Conservation (phyloP, 2,888 invertebrate genomes). For the Lissonota sp. region DNA sequence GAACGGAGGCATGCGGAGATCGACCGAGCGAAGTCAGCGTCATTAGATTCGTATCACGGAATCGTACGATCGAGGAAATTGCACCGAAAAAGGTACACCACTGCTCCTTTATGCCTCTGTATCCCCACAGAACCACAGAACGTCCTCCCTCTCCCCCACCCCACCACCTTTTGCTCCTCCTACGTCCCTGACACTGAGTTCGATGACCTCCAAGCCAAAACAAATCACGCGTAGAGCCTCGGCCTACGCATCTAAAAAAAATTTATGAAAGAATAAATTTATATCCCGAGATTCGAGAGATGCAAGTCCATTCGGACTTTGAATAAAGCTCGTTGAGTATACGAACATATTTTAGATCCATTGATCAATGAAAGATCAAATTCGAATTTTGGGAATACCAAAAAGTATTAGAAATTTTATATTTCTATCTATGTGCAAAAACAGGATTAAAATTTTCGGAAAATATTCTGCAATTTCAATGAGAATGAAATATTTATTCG, state of each 20-base stretch:
- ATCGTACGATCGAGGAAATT: conserved; percentile 82
- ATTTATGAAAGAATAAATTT: too few species aligned
- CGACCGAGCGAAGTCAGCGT: conserved; percentile 82
- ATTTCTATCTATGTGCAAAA: too few species aligned
- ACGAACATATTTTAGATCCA: too few species aligned
- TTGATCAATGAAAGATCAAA: too few species aligned
- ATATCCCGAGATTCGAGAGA: too few species aligned
- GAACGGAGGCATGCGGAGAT: conserved; percentile 81
- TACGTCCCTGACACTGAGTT: conserved; percentile 70
- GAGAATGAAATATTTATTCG: too few species aligned
- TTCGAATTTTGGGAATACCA: too few species aligned
- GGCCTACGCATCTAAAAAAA: neutral
- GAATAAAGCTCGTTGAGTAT: too few species aligned
- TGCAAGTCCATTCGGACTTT: too few species aligned
- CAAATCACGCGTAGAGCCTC: conserved; percentile 71
- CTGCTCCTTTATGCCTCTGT: conserved; percentile 6
- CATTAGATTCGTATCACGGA: conserved; percentile 82
- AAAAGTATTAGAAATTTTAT: too few species aligned
- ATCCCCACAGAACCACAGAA: neutral
- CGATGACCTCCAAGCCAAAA: conserved; percentile 82
- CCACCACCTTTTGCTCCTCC: conserved; percentile 20
- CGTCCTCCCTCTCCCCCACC: conserved; percentile 3
- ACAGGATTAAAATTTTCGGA: too few species aligned
- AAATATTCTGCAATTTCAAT: too few species aligned
- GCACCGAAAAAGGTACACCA: conserved; percentile 81